Percentiles rank a stretch among this genome's conserved stretches.
Conservation (phyloP, 1,140 invertebrate species). For the Amphibalanus amphitrite region DNA sequence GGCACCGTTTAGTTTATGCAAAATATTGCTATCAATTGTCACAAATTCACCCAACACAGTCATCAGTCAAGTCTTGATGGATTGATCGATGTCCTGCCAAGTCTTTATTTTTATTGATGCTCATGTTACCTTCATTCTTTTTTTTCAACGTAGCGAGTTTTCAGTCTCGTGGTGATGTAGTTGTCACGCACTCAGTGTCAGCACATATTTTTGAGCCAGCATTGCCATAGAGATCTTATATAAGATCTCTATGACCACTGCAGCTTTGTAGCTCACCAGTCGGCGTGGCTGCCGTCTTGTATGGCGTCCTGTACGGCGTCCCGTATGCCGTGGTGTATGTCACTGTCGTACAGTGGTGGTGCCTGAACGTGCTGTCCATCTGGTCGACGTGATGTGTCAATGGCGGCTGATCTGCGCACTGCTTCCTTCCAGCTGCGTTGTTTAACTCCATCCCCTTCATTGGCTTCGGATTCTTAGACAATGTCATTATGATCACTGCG, state of each 20-base stretch:
- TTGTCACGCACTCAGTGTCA: no score
- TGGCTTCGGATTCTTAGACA: slow-evolving; percentile 92
- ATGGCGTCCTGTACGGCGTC: slow-evolving; percentile 2
- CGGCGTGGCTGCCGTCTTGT: neutral
- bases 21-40: no score
- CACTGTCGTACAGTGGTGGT: slow-evolving; percentile 3
- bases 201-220: no score
- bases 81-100: no score
- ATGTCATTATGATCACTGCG: slow-evolving; percentile 91
- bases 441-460: slow-evolving; percentile 85
- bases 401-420: neutral
- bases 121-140: no score
- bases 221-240: no score
- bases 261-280: neutral
- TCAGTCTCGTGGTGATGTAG: no score
- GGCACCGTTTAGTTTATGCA: no score
- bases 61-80: no score
- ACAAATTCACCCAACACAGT: no score
- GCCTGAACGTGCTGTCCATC: neutral
- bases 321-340: slow-evolving; percentile 4
- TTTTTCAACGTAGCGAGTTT: no score
- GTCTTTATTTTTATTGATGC: no score
- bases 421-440: slow-evolving; percentile 45
- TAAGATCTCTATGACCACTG: neutral
- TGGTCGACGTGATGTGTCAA: neutral